phyloP scores from a whole-genome alignment of 2,113 vertebrate species.

The Diadophis punctatus region DNA sequence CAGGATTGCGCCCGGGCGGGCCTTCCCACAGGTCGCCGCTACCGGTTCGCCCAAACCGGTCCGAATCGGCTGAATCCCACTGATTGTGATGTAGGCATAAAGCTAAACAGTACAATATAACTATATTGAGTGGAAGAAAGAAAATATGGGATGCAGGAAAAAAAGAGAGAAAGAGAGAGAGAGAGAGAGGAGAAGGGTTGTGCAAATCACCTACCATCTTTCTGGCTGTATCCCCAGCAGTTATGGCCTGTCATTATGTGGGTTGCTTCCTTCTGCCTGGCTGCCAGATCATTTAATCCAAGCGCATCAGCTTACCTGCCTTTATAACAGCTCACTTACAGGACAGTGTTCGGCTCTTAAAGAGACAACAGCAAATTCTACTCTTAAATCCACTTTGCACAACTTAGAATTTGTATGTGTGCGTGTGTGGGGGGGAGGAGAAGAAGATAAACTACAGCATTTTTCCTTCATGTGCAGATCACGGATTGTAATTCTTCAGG shows the following conservation, averaged over 20 bases:
- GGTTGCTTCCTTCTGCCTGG: slow-evolving; percentile 34
- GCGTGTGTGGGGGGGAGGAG: neutral
- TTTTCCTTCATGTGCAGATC: neutral
- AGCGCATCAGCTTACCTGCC: slow-evolving; percentile 53
- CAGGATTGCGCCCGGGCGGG: too few species aligned
- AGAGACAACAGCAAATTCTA: slow-evolving; percentile 54
- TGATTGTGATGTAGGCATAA: slow-evolving; percentile 17
- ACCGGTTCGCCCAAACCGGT: too few species aligned
- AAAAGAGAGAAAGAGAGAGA: neutral
- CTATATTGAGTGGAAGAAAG: slow-evolving; percentile 23
- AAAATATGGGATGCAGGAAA: neutral
- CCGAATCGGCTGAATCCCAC: too few species aligned
- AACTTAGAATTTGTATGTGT: neutral
- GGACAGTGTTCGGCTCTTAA: slow-evolving; percentile 70
- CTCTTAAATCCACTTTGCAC: neutral
- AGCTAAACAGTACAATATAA: slow-evolving; percentile 32
- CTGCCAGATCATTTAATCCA: slow-evolving; percentile 2
- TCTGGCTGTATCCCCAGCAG: slow-evolving; percentile 88
- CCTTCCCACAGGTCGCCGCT: too few species aligned
- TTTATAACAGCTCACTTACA: slow-evolving; percentile 53
- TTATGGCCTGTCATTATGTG: slow-evolving; percentile 80
- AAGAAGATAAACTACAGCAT: neutral
- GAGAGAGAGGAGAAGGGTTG: neutral
- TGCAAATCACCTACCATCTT: slow-evolving; percentile 82
- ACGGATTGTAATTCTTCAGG: neutral